Conservation (phyloP, 2,113 vertebrate genomes). For the Mola mola region DNA sequence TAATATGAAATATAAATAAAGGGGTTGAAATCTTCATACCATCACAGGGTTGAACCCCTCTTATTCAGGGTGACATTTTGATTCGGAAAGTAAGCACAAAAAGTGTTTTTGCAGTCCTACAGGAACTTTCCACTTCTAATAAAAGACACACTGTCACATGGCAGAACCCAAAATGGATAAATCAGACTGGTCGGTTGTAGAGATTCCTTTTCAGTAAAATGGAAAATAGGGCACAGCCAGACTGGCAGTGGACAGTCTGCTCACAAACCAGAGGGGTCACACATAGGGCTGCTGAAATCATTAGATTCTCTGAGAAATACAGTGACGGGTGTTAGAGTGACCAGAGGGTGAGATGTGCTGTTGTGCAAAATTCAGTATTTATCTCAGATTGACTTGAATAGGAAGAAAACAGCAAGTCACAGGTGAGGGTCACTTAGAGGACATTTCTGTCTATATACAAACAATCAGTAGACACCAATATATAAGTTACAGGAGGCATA, state of each 20-base stretch:
- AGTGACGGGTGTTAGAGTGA: constrained; percentile 13
- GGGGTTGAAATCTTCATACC: constrained; percentile 6
- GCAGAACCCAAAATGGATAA: constrained; percentile 73
- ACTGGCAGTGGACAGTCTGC: constrained; percentile 50
- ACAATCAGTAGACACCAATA: too few relatives aligned
- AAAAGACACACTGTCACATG: constrained; percentile 73
- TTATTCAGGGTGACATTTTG: constrained; percentile 45
- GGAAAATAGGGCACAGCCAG: constrained; percentile 67
- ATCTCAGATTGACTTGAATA: constrained; percentile 14
- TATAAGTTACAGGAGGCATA: too few relatives aligned
- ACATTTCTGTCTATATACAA: not conserved
- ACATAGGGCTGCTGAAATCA: constrained; percentile 42
- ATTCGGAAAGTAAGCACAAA: constrained; percentile 58
- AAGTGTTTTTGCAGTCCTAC: constrained; percentile 64
- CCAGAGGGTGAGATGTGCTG: constrained; percentile 1
- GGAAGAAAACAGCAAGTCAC: constrained; percentile 3
- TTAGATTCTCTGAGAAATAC: constrained; percentile 26
- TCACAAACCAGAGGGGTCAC: constrained; percentile 42
- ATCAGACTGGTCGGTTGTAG: constrained; percentile 67
- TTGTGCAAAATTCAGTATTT: constrained; percentile 1
- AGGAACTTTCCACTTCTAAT: constrained; percentile 75
- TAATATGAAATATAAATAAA: too few relatives aligned
- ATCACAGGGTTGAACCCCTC: constrained; percentile 42
- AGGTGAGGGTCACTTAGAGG: constrained; percentile 2
- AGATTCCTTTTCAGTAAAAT: constrained; percentile 69